Percentiles rank a stretch among this genome's conserved stretches.
phyloP scores from a whole-genome alignment of 2,113 vertebrate genomes.

The Carassius carassius region DNA sequence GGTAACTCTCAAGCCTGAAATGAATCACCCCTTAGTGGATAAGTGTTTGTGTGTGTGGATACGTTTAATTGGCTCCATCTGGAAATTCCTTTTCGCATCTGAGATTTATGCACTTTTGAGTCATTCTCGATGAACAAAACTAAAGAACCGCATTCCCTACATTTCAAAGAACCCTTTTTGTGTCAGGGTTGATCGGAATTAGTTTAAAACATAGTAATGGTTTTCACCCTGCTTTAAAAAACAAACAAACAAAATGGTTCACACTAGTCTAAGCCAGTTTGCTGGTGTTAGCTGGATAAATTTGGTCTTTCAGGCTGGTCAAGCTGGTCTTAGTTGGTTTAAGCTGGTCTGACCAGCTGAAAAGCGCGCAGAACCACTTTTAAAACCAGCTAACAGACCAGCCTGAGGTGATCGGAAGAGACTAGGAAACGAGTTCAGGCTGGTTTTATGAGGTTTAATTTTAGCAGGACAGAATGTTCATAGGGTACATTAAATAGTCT shows the following conservation, averaged over 20 bases:
- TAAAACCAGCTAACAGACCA: not conserved
- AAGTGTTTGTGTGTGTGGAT: constrained; percentile 16
- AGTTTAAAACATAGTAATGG: not conserved
- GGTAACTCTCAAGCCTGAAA: constrained; percentile 1
- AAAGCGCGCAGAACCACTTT: not conserved
- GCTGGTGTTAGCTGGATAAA: not conserved
- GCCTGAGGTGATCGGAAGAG: not conserved
- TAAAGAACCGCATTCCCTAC: not conserved
- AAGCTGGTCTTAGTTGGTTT: too few relatives aligned
- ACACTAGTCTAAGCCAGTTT: not conserved
- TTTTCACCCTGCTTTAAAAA: not conserved
- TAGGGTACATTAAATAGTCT: too few relatives aligned
- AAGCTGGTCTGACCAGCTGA: not conserved
- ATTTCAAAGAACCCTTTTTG: not conserved
- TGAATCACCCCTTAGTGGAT: constrained; percentile 23
- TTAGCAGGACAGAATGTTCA: not conserved
- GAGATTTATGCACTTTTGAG: constrained; percentile 1
- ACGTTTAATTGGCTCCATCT: constrained; percentile 35
- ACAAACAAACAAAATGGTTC: not conserved
- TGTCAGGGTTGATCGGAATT: not conserved
- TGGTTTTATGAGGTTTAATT: too few relatives aligned
- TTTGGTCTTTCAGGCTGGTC: too few relatives aligned
- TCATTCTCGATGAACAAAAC: constrained; percentile 11
- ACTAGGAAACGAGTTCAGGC: not conserved
- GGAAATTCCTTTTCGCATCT: not conserved